Evolutionary conservation across 1,140 invertebrate species (phyloP).

Genomic region (Sesamia nonagrioides): DNA sequence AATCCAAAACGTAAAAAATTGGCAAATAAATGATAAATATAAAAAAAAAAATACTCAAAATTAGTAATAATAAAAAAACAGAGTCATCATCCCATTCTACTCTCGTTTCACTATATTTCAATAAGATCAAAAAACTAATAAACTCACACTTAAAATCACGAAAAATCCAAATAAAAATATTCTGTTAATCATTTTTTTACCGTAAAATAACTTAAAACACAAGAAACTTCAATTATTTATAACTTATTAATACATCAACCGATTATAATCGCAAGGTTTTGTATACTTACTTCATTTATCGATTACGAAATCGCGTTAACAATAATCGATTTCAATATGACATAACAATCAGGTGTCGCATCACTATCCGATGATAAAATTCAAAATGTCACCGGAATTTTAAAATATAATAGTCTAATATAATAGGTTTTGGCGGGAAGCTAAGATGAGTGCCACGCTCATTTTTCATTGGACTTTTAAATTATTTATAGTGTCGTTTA

Average conservation of each 20-base stretch:
- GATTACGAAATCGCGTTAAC: slow-evolving; percentile 22
- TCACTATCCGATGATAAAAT: slow-evolving; percentile 15
- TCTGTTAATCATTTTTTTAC: background rate
- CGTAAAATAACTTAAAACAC: slow-evolving; percentile 35
- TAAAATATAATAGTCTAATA: background rate
- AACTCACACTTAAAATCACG: slow-evolving; percentile 15
- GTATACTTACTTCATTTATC: slow-evolving; percentile 40
- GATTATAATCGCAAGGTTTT: slow-evolving; percentile 46
- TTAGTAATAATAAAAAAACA: too few relatives aligned
- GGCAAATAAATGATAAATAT: too few relatives aligned
- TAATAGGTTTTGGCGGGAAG: too few relatives aligned
- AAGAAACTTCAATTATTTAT: background rate
- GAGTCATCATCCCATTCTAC: too few relatives aligned
- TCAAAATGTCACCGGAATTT: slow-evolving; percentile 5
- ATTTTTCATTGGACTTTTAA: too few relatives aligned
- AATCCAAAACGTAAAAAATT: too few relatives aligned
- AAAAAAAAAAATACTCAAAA: too few relatives aligned
- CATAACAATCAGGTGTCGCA: slow-evolving; percentile 10
- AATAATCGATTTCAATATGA: slow-evolving; percentile 22
- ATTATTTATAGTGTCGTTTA: too few relatives aligned
- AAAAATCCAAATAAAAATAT: background rate
- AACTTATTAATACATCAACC: slow-evolving; percentile 44
- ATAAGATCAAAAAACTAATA: background rate
- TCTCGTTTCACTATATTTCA: too few relatives aligned
- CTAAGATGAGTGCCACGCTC: too few relatives aligned